Percentiles rank a stretch among this genome's conserved stretches.
Evolutionary conservation across 2,113 vertebrate genomes (phyloP).

Genomic region (Cyanistes caeruleus): DNA sequence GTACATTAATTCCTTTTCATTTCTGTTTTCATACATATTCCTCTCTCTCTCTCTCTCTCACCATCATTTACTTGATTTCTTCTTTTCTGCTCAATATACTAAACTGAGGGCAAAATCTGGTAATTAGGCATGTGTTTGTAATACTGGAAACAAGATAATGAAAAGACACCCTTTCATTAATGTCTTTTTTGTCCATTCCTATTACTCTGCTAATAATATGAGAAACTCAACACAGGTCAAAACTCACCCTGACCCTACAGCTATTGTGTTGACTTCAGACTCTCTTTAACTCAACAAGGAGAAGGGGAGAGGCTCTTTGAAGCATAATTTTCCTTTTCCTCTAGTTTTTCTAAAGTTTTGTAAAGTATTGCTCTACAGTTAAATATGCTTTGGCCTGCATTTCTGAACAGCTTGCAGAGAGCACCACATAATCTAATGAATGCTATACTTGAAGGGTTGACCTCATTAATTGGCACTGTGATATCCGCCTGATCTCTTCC

Average conservation of each 20-base stretch:
- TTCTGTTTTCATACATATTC: background rate
- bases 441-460: slow-evolving; percentile 33
- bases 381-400: slow-evolving; percentile 4
- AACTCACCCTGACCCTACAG: slow-evolving; percentile 19
- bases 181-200: background rate
- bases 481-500: slow-evolving; percentile 35
- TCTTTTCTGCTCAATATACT: background rate
- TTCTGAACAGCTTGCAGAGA: slow-evolving; percentile 44
- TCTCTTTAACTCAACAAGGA: background rate
- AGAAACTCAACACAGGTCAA: slow-evolving; percentile 20
- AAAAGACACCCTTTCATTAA: background rate
- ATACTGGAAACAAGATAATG: background rate
- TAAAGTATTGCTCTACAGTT: background rate
- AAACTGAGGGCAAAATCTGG: background rate
- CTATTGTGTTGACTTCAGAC: background rate
- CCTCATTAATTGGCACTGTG: slow-evolving; percentile 9
- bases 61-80: background rate
- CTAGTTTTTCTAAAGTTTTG: background rate
- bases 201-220: slow-evolving; percentile 3
- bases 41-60: background rate
- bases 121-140: slow-evolving; percentile 8
- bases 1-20: background rate
- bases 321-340: slow-evolving; percentile 12
- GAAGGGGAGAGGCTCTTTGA: background rate
- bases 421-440: slow-evolving; percentile 20